Percentiles rank a stretch among this genome's conserved stretches.
phyloP scores from a whole-genome alignment of 2,113 vertebrate genomes.

The Malurus elegans region DNA sequence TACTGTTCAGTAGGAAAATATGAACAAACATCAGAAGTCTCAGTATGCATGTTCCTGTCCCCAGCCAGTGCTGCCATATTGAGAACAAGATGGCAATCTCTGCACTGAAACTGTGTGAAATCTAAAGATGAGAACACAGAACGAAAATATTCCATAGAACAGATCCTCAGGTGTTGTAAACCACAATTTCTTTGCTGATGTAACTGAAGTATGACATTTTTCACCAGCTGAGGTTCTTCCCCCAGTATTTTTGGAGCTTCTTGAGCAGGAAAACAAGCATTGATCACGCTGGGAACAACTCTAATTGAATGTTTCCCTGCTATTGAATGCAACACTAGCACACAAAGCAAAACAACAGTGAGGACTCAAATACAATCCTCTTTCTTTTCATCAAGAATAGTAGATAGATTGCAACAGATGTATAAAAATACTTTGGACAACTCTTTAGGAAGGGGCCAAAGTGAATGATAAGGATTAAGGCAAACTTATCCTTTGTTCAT shows the following conservation, averaged over 20 bases:
- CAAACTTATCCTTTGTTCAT: not conserved
- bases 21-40: not conserved
- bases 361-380: not conserved
- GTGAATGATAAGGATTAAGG: not conserved
- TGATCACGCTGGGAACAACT: not conserved
- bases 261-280: not conserved
- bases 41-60: not conserved
- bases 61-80: not conserved
- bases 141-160: not conserved
- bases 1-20: not conserved
- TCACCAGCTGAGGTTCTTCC: not conserved
- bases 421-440: not conserved
- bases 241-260: not conserved
- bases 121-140: not conserved
- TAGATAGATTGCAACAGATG: not conserved
- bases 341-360: not conserved
- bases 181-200: not conserved
- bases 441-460: not conserved
- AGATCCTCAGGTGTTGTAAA: not conserved
- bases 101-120: not conserved
- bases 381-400: not conserved
- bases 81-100: not conserved
- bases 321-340: not conserved
- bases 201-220: not conserved
- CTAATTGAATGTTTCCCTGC: not conserved